phyloP scores from a whole-genome alignment of 2,888 invertebrate genomes.

The Eristalis tenax region DNA sequence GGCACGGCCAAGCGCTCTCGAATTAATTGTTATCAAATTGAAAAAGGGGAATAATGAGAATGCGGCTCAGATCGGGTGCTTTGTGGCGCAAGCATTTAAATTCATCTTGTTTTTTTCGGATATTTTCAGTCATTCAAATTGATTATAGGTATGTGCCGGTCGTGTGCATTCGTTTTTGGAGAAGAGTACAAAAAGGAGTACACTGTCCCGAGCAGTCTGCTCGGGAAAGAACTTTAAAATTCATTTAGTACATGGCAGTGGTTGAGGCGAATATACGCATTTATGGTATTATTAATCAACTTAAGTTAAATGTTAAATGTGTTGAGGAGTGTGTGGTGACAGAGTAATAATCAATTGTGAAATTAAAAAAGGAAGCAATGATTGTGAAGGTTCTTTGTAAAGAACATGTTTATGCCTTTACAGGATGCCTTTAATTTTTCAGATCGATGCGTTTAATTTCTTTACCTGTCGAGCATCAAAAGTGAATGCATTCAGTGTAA shows the following conservation, averaged over 20 bases:
- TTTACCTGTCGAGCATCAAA: too few species aligned
- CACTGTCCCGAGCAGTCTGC: conserved; percentile 44
- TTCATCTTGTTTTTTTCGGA: conserved; percentile 1
- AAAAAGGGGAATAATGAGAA: conserved; percentile 60
- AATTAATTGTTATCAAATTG: conserved; percentile 71
- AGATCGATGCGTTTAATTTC: too few species aligned
- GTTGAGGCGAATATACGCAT: background rate
- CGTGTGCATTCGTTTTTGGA: background rate
- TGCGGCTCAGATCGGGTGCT: conserved; percentile 43
- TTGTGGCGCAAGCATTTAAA: background rate
- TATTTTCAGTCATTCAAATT: conserved; percentile 41
- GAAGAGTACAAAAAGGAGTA: background rate
- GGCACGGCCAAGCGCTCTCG: conserved; percentile 45
- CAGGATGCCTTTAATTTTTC: too few species aligned
- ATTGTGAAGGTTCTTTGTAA: too few species aligned
- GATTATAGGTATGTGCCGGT: conserved; percentile 19
- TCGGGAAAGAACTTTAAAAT: conserved; percentile 69
- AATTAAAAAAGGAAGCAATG: too few species aligned
- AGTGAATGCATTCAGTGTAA: too few species aligned
- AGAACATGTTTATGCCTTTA: too few species aligned
- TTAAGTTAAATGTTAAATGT: conserved; percentile 41
- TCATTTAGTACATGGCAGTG: conserved; percentile 30
- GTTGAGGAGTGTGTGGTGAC: conserved; percentile 49
- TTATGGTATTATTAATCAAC: conserved; percentile 58
- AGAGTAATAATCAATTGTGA: conserved; percentile 44